phyloP scores from a whole-genome alignment of 2,113 vertebrate genomes.

The Clupea harengus region DNA sequence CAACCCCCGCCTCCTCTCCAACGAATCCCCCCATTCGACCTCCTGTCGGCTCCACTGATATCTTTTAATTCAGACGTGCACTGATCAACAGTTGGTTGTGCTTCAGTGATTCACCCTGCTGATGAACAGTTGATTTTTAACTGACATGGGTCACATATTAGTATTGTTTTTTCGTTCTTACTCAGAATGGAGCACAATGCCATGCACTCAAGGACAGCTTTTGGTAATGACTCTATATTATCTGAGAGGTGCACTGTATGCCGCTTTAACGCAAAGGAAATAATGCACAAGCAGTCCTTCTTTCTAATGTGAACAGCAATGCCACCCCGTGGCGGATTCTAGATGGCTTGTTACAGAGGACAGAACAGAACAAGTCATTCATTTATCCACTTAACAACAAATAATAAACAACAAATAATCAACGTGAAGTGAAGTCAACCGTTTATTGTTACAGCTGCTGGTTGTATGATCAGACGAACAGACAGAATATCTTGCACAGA shows the following conservation, averaged over 20 bases:
- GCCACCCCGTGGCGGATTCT: neutral
- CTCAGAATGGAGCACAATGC: neutral
- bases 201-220: no score
- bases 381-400: no score
- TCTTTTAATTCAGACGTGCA: neutral
- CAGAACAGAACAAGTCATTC: neutral
- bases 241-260: neutral
- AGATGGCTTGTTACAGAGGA: neutral
- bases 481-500: no score
- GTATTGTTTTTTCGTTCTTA: neutral
- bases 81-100: neutral
- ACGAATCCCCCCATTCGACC: conserved; percentile 26
- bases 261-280: no score
- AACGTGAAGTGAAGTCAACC: no score
- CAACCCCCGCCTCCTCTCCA: conserved; percentile 11
- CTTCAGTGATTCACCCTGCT: no score
- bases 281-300: no score
- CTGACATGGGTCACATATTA: neutral
- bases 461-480: no score
- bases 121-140: neutral
- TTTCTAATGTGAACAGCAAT: neutral
- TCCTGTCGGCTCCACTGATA: neutral
- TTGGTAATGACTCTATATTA: no score
- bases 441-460: no score
- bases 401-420: no score